These are phyloP conservation scores for Charadrius vociferus DNA, from an alignment of 2,113 vertebrate species.

Conservation along the genomic window DNA sequence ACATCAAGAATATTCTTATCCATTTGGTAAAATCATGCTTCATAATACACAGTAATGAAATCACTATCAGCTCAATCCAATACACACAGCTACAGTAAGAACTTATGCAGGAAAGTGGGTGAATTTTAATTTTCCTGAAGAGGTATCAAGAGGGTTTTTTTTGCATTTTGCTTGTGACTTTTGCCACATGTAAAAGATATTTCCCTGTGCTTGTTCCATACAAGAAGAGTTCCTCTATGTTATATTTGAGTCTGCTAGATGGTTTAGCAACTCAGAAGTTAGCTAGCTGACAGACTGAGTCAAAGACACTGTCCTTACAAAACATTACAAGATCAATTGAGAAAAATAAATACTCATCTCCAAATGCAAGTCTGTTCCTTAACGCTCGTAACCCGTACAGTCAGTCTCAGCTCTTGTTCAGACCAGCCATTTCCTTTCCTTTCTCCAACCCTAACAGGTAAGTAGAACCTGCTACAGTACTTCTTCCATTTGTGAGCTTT, in stretches of 20 bases:
- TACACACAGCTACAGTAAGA: not conserved
- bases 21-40: not conserved
- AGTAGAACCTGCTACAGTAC: not conserved
- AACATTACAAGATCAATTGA: not conserved
- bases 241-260: not conserved
- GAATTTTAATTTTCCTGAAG: not conserved
- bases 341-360: not conserved
- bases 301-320: not conserved
- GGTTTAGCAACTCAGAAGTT: not conserved
- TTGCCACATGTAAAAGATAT: not conserved
- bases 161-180: not conserved
- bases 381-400: fast-evolving
- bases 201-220: not conserved
- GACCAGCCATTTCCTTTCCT: not conserved
- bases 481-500: not conserved
- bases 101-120: not conserved
- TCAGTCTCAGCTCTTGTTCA: not conserved
- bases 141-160: not conserved
- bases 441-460: not conserved
- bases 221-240: not conserved
- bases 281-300: fast-evolving
- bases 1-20: not conserved
- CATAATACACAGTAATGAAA: not conserved
- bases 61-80: not conserved
- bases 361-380: not conserved